These are phyloP conservation scores for Harmothoe impar DNA, from an alignment of 2,888 invertebrate species.

Conservation along the genomic window DNA sequence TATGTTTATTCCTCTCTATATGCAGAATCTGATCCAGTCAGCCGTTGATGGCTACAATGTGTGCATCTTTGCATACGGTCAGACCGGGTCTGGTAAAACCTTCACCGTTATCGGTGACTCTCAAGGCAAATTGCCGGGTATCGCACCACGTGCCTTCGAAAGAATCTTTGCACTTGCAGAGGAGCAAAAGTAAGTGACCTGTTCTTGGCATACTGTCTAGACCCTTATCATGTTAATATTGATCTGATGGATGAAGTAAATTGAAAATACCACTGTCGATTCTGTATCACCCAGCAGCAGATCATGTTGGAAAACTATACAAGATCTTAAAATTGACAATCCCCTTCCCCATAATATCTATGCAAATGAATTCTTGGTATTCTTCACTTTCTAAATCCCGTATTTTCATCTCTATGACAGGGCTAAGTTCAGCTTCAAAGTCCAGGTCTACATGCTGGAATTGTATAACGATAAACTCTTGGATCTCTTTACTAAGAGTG, in stretches of 20 bases:
- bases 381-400: too few species aligned
- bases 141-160: slow-evolving; percentile 83
- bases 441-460: slow-evolving; percentile 81
- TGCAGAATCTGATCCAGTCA: slow-evolving; percentile 85
- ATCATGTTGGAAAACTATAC: too few species aligned
- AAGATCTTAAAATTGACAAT: too few species aligned
- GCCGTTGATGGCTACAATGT: slow-evolving; percentile 99
- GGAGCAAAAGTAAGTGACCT: slow-evolving; percentile 68
- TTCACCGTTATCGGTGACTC: slow-evolving; percentile 85
- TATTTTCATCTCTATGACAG: too few species aligned
- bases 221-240: neutral
- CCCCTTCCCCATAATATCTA: too few species aligned
- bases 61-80: slow-evolving; percentile 99
- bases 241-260: neutral
- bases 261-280: too few species aligned
- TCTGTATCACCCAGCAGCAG: too few species aligned
- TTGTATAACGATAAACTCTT: slow-evolving; percentile 82
- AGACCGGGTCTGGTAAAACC: slow-evolving; percentile 89
- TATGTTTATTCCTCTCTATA: neutral
- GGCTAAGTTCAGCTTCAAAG: slow-evolving; percentile 77
- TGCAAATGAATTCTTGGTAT: too few species aligned
- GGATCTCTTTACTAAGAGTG: slow-evolving; percentile 76
- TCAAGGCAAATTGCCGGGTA: slow-evolving; percentile 81
- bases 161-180: slow-evolving; percentile 81
- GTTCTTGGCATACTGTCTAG: too few species aligned